Base-by-base conservation (phyloP, 2,113 vertebrate species). In the Ptilonorhynchus violaceus region DNA sequence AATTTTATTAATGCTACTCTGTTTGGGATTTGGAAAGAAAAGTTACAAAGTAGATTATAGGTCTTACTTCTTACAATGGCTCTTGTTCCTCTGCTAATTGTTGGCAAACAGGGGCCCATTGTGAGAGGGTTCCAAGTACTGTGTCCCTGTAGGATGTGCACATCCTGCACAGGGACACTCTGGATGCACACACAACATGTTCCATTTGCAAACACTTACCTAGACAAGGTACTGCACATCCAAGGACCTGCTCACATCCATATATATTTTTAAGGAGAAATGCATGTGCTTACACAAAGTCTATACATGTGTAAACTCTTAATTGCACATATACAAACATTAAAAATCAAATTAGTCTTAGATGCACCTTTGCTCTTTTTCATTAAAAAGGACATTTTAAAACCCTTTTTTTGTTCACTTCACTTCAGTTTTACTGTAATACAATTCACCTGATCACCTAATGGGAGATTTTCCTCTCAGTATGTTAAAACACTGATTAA, bases 401-500 rank as follows among this genome's bases (percentile, higher is more conserved):
- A 1, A 60, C 56, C 52, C 49, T 83, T 89, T 73, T 93, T 56
- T 94, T 86, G 46, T 89, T 90, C 68, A 84, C 76, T 78, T 92
- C 9, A 7, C 76, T 78, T 92, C 9, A 7, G 83, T 92, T 96
- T 96, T 88, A 92, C 88, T 84, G 52, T 87, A 95, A 95, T 79
- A 91, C 80, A 96, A 78, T 87, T 93, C 77, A 68, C 63, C 85
- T 77, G 78, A 73, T 96, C 73, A 80, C 53, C 91, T 95, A 95
- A 81, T 49, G 58, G 77, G 87, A 59, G 89, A 37, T 79, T 92
- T 96, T 95, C 85, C 95, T 95, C 69, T 96, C 96, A 97, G 95
- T 93, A 93, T 93, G 95, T 97, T 97, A 97, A 97, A 93, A 95
- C 85, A 95, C 94, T 76, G 89, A 96, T 96, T 92, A 97, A 97